Evolutionary conservation across 1,140 invertebrate species (phyloP), one percentile per base, ranked within the genome.

Genomic region (Gerris buenoi): DNA sequence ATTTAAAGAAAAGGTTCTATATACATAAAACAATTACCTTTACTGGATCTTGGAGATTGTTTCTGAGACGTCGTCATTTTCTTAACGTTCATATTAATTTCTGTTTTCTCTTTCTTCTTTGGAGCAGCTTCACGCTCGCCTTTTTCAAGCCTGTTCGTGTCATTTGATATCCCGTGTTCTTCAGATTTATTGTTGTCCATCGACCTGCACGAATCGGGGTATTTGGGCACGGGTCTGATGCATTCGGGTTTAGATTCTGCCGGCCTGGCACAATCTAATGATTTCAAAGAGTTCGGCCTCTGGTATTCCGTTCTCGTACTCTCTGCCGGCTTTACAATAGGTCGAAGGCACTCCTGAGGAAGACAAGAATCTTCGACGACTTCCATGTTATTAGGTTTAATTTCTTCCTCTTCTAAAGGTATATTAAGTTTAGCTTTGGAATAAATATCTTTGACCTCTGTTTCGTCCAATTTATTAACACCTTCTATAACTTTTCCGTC

Each of bases 81-180:
- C 65, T 65, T 67, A 10, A 63, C 33, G 26, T 74, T 74, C 62
- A 73, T 74, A 63, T 73, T 75, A 23, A 74, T 71, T 61, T 79
- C 78, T 67, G 75, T 75, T 68, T 77, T 78, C 67, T 79, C 77
- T 69, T 77, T 78, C 69, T 78, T 78, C 59, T 76, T 65, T 67
- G 59, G 59, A 63, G 5, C 69, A 72, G 25, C 72, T 68, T 13
- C 68, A 68, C 64, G 10, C 22, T 60, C 58, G 3, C 58, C 58
- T 22, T 60, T 60, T 22, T 60, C 58, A 10, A 22, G 22, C 2
- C 68, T 73, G 46, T 70, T 73, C 65, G 70, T 72, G 60, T 72
- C 73, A 25, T 70, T 72, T 62, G 72, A 71, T 59, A 64, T 69
- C 33, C 18, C 33, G 18, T 18, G 5, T 10, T 46, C 33, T 10